phyloP scores from a whole-genome alignment of 2,113 vertebrate species.

The Carassius carassius region DNA sequence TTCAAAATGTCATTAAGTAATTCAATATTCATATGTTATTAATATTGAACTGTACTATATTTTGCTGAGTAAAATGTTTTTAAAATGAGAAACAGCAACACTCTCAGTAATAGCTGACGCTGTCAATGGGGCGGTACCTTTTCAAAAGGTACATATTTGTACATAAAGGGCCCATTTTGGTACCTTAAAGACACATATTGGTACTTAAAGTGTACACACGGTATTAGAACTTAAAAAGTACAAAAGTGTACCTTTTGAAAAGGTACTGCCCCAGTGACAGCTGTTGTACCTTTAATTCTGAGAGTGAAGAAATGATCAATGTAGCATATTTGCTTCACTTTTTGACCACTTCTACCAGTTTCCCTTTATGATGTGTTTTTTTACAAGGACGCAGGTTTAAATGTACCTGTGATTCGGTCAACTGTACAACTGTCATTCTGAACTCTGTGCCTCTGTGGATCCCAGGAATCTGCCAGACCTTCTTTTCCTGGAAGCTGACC shows the following conservation, averaged over 20 bases:
- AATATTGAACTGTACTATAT: no score
- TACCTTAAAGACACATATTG: no score
- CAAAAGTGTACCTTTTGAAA: no score
- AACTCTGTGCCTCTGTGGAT: constrained; percentile 69
- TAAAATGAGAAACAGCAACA: neutral
- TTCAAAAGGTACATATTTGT: no score
- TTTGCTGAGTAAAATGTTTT: no score
- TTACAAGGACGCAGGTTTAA: neutral
- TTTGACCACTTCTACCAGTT: neutral
- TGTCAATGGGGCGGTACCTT: no score
- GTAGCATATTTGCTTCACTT: neutral
- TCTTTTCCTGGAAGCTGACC: constrained; percentile 72
- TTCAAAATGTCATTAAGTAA: neutral
- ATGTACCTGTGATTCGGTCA: constrained; percentile 78
- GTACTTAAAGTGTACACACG: no score
- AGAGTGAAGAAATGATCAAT: neutral
- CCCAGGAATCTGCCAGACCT: constrained; percentile 72
- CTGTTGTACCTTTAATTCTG: no score
- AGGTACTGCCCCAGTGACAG: no score
- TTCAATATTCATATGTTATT: neutral
- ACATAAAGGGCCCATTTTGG: no score
- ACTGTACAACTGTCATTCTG: constrained; percentile 66
- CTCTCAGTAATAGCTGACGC: no score
- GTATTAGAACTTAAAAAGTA: no score
- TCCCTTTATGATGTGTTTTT: neutral